phyloP scores from a whole-genome alignment of 2,797 vertebrate genomes.

The Darevskia nairensis region DNA sequence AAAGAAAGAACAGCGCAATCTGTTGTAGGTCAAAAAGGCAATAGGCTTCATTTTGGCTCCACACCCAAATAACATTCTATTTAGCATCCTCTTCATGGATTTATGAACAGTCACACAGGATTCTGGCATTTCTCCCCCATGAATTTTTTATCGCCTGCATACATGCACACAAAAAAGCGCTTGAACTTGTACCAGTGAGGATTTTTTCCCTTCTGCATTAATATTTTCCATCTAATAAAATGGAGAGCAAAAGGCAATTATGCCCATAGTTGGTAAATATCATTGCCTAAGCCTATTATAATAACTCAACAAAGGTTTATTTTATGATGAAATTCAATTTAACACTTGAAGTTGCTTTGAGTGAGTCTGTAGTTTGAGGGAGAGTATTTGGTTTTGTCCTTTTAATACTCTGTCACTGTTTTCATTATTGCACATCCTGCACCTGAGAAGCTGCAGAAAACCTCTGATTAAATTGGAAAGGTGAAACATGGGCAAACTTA shows the following conservation, averaged over 20 bases:
- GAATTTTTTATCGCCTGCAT: constrained; percentile 39
- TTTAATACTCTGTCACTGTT: constrained; percentile 13
- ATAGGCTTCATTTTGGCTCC: constrained; percentile 29
- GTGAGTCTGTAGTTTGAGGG: constrained; percentile 33
- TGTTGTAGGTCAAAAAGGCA: constrained; percentile 45
- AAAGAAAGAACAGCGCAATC: constrained; percentile 22
- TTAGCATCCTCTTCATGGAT: constrained; percentile 29
- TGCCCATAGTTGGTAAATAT: constrained; percentile 36
- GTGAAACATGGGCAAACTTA: constrained; percentile 41
- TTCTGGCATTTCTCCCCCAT: constrained; percentile 37
- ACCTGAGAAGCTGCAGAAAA: not conserved
- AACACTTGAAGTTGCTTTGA: constrained; percentile 24
- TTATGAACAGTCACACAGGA: constrained; percentile 46
- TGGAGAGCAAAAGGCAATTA: constrained; percentile 31
- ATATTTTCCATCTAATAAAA: constrained; percentile 37
- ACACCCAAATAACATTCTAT: constrained; percentile 27
- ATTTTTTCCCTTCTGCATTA: not conserved
- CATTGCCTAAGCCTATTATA: constrained; percentile 28
- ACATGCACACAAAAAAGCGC: constrained; percentile 8
- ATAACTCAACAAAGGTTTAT: constrained; percentile 4
- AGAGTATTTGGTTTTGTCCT: constrained; percentile 43
- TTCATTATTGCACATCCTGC: constrained; percentile 31
- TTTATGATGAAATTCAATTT: constrained; percentile 36
- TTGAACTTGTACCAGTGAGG: constrained; percentile 28
- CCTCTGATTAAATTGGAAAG: constrained; percentile 35